phyloP scores from a whole-genome alignment of 2,797 vertebrate species.

The Cephalopachus bancanus region DNA sequence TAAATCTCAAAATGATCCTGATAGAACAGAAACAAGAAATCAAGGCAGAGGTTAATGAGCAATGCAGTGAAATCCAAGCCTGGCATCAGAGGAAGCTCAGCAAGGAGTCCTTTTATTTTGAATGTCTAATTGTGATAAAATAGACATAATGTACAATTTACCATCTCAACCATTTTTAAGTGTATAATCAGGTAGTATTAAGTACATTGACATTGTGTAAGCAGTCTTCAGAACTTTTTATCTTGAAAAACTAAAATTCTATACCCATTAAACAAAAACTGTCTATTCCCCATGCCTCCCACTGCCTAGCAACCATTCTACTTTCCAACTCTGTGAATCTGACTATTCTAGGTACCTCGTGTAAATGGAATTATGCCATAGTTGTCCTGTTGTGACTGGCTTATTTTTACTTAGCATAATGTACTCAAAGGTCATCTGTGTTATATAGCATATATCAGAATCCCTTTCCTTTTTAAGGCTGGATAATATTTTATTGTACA shows the following conservation, averaged over 20 bases:
- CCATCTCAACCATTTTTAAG: neutral
- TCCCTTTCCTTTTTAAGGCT: neutral
- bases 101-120: neutral
- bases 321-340: neutral
- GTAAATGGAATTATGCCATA: neutral
- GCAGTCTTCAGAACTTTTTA: neutral
- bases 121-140: conserved; percentile 45
- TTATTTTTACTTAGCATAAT: conserved; percentile 16
- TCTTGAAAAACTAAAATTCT: neutral
- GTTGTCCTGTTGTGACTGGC: neutral
- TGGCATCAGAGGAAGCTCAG: neutral
- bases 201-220: neutral
- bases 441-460: neutral
- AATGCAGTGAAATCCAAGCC: neutral
- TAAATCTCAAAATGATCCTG: neutral
- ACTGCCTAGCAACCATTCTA: neutral
- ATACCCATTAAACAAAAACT: neutral
- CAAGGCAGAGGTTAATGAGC: neutral
- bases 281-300: neutral
- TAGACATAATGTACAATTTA: neutral
- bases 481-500: neutral
- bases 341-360: neutral
- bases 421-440: neutral
- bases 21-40: neutral
- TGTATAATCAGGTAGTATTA: neutral